These are phyloP conservation scores for Lamellibrachia columna DNA, from an alignment of 2,888 invertebrate species.

Conservation along the genomic window DNA sequence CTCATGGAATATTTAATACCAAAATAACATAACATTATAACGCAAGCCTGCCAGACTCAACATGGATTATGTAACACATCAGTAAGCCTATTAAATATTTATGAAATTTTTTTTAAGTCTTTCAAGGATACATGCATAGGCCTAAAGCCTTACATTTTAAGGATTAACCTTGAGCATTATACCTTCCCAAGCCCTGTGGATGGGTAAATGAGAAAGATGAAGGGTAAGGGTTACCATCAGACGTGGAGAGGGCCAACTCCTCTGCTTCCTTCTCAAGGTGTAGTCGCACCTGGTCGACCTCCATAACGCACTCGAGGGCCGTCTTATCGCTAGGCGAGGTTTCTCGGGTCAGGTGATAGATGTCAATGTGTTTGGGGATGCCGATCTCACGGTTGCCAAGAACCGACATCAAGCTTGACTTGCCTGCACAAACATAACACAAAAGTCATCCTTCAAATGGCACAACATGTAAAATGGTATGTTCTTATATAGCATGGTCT, in stretches of 20 bases:
- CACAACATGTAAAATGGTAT: not conserved
- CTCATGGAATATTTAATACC: too few species aligned
- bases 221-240: conserved; percentile 75
- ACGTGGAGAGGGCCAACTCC: conserved; percentile 74
- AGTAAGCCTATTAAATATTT: too few species aligned
- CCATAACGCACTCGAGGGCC: conserved; percentile 95
- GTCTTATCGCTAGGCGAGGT: conserved; percentile 98
- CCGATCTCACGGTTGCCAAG: conserved; percentile 93
- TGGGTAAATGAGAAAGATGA: not conserved
- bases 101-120: too few species aligned
- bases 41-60: too few species aligned
- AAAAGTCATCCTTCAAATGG: not conserved
- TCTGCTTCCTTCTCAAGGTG: conserved; percentile 92
- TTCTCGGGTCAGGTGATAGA: conserved; percentile 95
- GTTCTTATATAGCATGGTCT: too few species aligned
- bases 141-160: too few species aligned
- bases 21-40: too few species aligned
- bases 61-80: too few species aligned
- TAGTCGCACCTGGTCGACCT: conserved; percentile 94
- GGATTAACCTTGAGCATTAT: too few species aligned
- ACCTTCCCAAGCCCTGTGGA: too few species aligned
- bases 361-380: conserved; percentile 95
- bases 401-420: conserved; percentile 91
- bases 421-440: conserved; percentile 72
- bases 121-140: too few species aligned